A percentile compares a stretch with the other conserved stretches of the same genome.
Evolutionary conservation across 1,140 invertebrate genomes (phyloP).

Genomic region (Bombus ignitus): DNA sequence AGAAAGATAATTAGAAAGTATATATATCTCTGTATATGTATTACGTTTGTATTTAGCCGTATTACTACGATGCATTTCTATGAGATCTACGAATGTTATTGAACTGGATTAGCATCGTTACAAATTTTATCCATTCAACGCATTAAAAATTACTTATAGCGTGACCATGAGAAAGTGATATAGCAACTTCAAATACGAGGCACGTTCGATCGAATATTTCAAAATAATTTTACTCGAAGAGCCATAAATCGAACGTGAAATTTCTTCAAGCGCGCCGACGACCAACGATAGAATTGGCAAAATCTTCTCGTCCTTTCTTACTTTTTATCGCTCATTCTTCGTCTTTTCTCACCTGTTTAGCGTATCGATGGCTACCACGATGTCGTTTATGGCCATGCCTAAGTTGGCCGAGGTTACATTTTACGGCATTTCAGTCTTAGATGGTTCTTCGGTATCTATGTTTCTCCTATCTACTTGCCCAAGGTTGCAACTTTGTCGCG

Average conservation of each 20-base stretch:
- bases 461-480: constrained; percentile 73
- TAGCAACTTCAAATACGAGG: too few relatives aligned
- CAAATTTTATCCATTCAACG: neutral
- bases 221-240: neutral
- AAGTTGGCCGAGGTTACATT: constrained; percentile 82
- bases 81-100: too few relatives aligned
- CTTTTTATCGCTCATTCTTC: constrained; percentile 33
- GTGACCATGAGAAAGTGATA: neutral
- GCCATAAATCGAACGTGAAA: neutral
- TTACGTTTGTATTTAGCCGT: too few relatives aligned
- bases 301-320: constrained; percentile 23
- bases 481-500: constrained; percentile 74
- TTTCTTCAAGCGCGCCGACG: neutral
- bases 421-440: constrained; percentile 79
- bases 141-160: neutral
- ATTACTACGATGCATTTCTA: too few relatives aligned
- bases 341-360: constrained; percentile 34
- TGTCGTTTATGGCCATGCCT: constrained; percentile 77
- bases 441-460: constrained; percentile 76
- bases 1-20: neutral
- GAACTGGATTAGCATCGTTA: neutral
- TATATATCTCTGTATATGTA: neutral
- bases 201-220: neutral
- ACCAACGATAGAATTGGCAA: neutral
- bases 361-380: constrained; percentile 53